Evolutionary conservation across 2,797 vertebrate species (phyloP), one percentile per base, ranked within the genome.

Genomic region (Manis javanica): DNA sequence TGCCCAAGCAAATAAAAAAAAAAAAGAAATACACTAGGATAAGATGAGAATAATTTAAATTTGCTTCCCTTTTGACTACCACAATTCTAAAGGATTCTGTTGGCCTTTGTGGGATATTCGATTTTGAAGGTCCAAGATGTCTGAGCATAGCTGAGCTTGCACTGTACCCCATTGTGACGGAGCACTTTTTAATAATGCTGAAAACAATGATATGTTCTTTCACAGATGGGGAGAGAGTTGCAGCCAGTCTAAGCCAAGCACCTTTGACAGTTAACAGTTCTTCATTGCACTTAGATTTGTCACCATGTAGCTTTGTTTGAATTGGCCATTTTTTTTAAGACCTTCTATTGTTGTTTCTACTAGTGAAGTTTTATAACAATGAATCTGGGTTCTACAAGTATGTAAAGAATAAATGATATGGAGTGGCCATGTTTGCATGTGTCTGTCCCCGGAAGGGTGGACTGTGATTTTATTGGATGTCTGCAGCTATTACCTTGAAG

Each of bases 401-500:
- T 72, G 71, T 98, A 98, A 98, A 98, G 96, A 98, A 94, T 97
- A 98, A 98, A 97, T 97, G 96, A 97, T 72, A 97, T 95, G 96
- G 97, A 99, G 98, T 99, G 98, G 99, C 99, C 98, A 98, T 98
- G 96, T 99, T 98, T 99, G 98, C 98, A 98, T 99, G 99, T 99
- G 99, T 99, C 98, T 98, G 99, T 99, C 99, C 99, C 99, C 99
- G 99, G 99, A 99, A 99, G 98, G 99, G 99, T 99, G 99, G 99
- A 99, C 98, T 99, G 98, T 99, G 98, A 99, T 99, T 99, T 99
- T 99, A 99, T 99, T 99, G 99, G 99, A 99, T 99, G 99, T 99
- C 99, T 99, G 99, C 99, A 99, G 99, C 99, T 99, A 98, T 99
- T 99, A 99, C 99, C 98, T 99, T 99, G 99, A 99, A 99, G 99